Evolutionary conservation across 2,888 invertebrate species (phyloP), one percentile per base, ranked within the genome.

Genomic region (Synergus japonicus): DNA sequence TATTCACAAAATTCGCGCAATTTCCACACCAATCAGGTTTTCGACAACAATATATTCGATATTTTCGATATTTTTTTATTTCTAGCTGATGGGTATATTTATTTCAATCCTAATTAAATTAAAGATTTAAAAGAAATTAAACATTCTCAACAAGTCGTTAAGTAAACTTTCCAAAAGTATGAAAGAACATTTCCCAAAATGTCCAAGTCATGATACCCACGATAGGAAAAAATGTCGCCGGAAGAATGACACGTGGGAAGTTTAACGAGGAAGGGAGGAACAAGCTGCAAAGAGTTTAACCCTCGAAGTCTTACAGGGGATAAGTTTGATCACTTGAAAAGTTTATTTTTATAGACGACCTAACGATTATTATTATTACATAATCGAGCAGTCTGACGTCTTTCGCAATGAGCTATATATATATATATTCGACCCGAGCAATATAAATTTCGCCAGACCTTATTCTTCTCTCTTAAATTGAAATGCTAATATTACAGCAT

Each of bases 151-250:
- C 22, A 5, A 44, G 46, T 4, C 13, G 5, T 2, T 69, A 37
- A 12, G 18, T n/a, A 54, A 37, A 37, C 2, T 54, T 37, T 37
- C n/a, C n/a, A 18, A 29, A 54, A 73, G 54, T 37, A 54, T 41
- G 10, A 18, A 73, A 41, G 12, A 54, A n/a, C n/a, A n/a, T 54
- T 29, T 73, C 54, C 69, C 41, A 1, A 54, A 54, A 73, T 54
- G 18, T 54, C 29, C 49, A 12, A 54, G 37, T 73, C 73, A 73
- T 73, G 54, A n/a, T 54, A 13, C 12, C 1, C 13, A 54, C 29
- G 15, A 69, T 15, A 69, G 15, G 43, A 73, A 73, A 73, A 54
- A 73, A 29, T 73, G 73, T 73, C 73, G 15, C 73, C 73, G 73
- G 54, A 73, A 73, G 73, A 54, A 73, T 73, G 73, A 73, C 73